Percentiles rank a stretch among this genome's conserved stretches.
phyloP scores from a whole-genome alignment of 1,140 invertebrate genomes.

The Cherax quadricarinatus region DNA sequence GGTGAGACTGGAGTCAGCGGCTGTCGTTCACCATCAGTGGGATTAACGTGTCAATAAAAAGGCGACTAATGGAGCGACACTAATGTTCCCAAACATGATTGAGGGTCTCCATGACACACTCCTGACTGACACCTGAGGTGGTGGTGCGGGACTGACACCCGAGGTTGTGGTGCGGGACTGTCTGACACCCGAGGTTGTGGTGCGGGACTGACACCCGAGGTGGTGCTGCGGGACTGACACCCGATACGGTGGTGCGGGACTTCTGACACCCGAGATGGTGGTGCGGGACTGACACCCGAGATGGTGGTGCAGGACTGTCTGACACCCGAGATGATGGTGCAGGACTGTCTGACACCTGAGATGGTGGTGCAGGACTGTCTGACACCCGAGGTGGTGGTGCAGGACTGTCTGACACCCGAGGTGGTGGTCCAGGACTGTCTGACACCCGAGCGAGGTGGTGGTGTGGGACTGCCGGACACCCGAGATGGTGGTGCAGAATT shows the following conservation, averaged over 20 bases:
- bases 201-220: neutral
- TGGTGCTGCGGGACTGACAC: neutral
- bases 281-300: neutral
- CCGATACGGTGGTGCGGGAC: too few relatives aligned
- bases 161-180: neutral
- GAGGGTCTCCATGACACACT: neutral
- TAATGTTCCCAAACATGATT: constrained; percentile 54
- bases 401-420: too few relatives aligned
- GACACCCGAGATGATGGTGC: too few relatives aligned
- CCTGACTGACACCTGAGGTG: too few relatives aligned
- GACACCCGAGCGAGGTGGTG: too few relatives aligned
- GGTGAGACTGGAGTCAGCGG: neutral
- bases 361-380: too few relatives aligned
- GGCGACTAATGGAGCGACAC: constrained; percentile 47
- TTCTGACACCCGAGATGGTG: neutral
- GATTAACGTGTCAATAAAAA: constrained; percentile 55
- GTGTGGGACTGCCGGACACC: too few relatives aligned
- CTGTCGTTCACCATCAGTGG: constrained; percentile 41
- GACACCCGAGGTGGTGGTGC: too few relatives aligned
- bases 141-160: neutral
- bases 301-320: neutral
- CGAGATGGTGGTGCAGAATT: too few relatives aligned
- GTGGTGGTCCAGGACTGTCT: too few relatives aligned
- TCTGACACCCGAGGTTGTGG: neutral
- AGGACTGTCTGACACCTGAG: too few relatives aligned